Base-by-base conservation (phyloP, 1,140 invertebrate species). In the Drosophila serrata region DNA sequence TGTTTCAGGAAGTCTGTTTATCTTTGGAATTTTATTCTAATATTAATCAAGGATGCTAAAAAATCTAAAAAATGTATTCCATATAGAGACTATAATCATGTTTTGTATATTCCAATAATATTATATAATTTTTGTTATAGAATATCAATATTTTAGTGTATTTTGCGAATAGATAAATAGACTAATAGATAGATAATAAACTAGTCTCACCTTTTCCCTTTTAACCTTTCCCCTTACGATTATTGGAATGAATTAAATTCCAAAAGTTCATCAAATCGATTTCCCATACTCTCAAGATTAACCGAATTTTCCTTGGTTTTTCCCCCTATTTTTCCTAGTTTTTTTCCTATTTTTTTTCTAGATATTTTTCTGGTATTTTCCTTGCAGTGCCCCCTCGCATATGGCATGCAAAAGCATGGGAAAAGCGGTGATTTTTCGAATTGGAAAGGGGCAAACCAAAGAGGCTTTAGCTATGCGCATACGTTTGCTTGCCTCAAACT, bases 391-490 rank as follows among this genome's bases (percentile, higher is more conserved):
- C 39, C 48, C 29, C 39, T 39, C 29, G 22, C 35, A 42, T 13
- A n/a, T 51, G 35, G 35, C 31, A 51, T 51, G 64, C 64, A 68
- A 67, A 68, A 42, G 45, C n/a, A 64, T 33, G 37, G 13, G 4
- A 49, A 17, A 49, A 29, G 61, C 29, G 45, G 58, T 45, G 64
- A 65, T 27, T 48, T n/a, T n/a, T n/a, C n/a, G 19, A 29, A 31
- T 40, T 64, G 24, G 33, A 40, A 31, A n/a, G 24, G 56, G 48
- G 59, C 37, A 75, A 75, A 35, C 49, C 58, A 40, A 74, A 61
- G 70, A 73, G 68, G 70, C 70, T 74, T 74, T 74, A 62, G 70
- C 40, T 51, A 74, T 73, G 68, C 56, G 46, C 46, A 73, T 60
- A 61, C 70, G 48, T 61, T 61, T 45, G 49, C 17, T 13, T 48